A percentile compares a stretch with the other conserved stretches of the same genome.
Conservation (phyloP, 2,113 vertebrate genomes). For the pig (Sus scrofa) region T2T-Sscrofa CM000820.6:123482501-123483000, state of each 20-base stretch:
- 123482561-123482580: slow-evolving; percentile 70
- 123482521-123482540: slow-evolving; percentile 71
- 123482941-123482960: not conserved
- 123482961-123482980: slow-evolving; percentile 9
- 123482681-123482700: not conserved
- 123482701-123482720: slow-evolving; percentile 22
- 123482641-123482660: slow-evolving; percentile 5
- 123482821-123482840: not conserved
- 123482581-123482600: slow-evolving; percentile 75
- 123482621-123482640: slow-evolving; percentile 77
- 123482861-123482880: slow-evolving; percentile 49
- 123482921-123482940: slow-evolving; percentile 11
- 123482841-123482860: slow-evolving; percentile 34
- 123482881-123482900: slow-evolving; percentile 32
- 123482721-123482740: not conserved
- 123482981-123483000: not conserved
- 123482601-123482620: slow-evolving; percentile 57
- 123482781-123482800: not conserved
- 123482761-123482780: not conserved
- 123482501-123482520: slow-evolving; percentile 73
- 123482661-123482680: slow-evolving; percentile 70
- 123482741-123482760: not conserved
- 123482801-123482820: slow-evolving; percentile 33
- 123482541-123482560: slow-evolving; percentile 74
- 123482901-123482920: not conserved